These are phyloP conservation scores for Formica exsecta DNA, from an alignment of 1,140 invertebrate genomes.

Conservation along the genomic window DNA sequence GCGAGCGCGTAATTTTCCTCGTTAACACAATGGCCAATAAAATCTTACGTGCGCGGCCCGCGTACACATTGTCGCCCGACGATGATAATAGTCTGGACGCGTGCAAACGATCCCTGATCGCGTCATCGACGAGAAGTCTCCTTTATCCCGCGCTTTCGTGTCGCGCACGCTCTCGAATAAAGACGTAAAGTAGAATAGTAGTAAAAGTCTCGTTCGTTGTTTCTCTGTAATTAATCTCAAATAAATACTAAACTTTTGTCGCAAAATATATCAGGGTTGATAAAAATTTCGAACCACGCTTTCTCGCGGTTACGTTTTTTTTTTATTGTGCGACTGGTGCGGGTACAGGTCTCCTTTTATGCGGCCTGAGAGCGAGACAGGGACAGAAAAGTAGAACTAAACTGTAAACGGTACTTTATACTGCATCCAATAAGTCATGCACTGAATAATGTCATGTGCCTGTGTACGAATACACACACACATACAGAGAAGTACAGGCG, in stretches of 20 bases:
- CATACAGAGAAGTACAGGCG: neutral
- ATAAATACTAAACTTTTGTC: neutral
- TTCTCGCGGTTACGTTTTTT: neutral
- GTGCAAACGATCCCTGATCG: constrained; percentile 32
- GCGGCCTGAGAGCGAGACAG: neutral
- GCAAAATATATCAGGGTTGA: neutral
- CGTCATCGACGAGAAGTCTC: constrained; percentile 30
- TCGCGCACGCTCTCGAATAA: constrained; percentile 19
- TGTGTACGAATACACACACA: neutral
- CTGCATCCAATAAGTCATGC: constrained; percentile 56
- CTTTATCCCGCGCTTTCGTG: constrained; percentile 1
- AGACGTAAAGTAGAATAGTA: neutral
- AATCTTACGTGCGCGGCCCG: constrained; percentile 37
- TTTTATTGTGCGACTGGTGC: neutral
- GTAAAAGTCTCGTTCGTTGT: neutral
- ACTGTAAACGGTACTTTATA: constrained; percentile 31
- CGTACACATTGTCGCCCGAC: neutral
- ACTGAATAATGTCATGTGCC: constrained; percentile 59
- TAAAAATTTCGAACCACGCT: neutral
- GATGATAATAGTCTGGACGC: constrained; percentile 31
- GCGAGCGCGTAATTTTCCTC: constrained; percentile 36
- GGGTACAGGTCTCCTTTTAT: neutral
- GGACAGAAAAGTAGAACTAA: constrained; percentile 35
- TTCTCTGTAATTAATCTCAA: neutral
- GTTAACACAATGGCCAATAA: constrained; percentile 60